These are phyloP conservation scores for Pocillopora grandis DNA, from an alignment of 92 coral and sea anemone genomes.

Conservation along the genomic window DNA sequence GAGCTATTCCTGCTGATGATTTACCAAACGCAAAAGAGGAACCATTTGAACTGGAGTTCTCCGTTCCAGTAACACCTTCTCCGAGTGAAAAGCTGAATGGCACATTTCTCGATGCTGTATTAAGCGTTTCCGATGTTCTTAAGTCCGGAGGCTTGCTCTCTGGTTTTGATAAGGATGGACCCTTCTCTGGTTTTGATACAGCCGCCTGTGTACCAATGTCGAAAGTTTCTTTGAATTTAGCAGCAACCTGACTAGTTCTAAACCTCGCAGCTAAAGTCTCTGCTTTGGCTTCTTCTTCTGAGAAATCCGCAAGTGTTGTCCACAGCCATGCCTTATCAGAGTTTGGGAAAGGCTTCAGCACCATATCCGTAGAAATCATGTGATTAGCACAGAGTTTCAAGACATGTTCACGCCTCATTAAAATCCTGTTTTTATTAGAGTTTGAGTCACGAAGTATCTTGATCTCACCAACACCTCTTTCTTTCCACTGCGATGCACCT, in stretches of 20 bases:
- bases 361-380: slow-evolving; percentile 77
- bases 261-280: slow-evolving; percentile 89
- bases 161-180: background rate
- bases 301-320: slow-evolving; percentile 88
- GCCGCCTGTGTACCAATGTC: slow-evolving; percentile 35
- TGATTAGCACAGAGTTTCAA: slow-evolving; percentile 96
- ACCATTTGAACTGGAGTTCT: background rate
- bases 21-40: slow-evolving; percentile 41
- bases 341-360: slow-evolving; percentile 72
- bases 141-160: background rate
- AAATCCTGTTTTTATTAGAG: slow-evolving; percentile 68
- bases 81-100: no score
- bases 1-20: slow-evolving; percentile 27
- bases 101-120: no score
- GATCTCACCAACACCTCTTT: slow-evolving; percentile 92
- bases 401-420: slow-evolving; percentile 95
- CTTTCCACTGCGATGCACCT: slow-evolving; percentile 88
- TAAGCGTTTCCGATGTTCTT: background rate
- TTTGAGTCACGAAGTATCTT: slow-evolving; percentile 69
- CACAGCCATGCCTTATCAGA: slow-evolving; percentile 91
- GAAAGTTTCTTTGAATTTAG: slow-evolving; percentile 72
- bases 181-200: background rate
- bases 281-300: slow-evolving; percentile 73
- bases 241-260: slow-evolving; percentile 69
- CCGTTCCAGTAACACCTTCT: no score